A percentile compares a stretch with the other conserved stretches of the same genome.
These are phyloP conservation scores for Leguminivora glycinivorella DNA, from an alignment of 1,140 invertebrate species.

Conservation along the genomic window DNA sequence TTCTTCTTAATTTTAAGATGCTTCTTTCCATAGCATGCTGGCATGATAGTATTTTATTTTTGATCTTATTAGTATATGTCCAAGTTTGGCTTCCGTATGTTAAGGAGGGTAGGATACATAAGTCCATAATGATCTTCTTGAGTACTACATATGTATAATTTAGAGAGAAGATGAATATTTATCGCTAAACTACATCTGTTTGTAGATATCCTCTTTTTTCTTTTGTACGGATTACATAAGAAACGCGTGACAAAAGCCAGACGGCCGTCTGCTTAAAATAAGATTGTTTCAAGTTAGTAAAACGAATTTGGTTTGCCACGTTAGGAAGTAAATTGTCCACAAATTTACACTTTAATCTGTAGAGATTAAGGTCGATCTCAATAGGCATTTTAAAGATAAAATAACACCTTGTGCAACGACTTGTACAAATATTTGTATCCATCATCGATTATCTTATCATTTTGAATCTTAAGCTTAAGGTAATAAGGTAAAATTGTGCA, in stretches of 20 bases:
- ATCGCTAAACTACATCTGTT: too few relatives aligned
- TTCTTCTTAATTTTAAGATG: too few relatives aligned
- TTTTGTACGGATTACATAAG: background rate
- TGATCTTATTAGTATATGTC: too few relatives aligned
- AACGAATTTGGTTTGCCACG: background rate
- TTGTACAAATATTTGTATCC: background rate
- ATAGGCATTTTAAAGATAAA: background rate
- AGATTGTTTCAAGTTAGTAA: conserved; percentile 19
- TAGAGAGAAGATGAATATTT: too few relatives aligned
- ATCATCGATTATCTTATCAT: background rate
- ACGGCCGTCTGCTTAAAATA: background rate
- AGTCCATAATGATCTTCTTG: too few relatives aligned
- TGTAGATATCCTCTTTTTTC: background rate
- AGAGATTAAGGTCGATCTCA: background rate
- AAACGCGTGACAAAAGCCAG: background rate
- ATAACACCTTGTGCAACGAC: background rate
- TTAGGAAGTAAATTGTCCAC: background rate
- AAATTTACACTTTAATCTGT: background rate
- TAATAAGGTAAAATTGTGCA: background rate
- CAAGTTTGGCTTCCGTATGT: too few relatives aligned
- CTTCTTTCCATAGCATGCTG: too few relatives aligned
- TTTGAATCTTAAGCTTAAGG: background rate
- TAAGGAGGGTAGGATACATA: too few relatives aligned
- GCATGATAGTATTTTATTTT: too few relatives aligned
- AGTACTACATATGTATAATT: too few relatives aligned